A percentile compares a stretch with the other conserved stretches of the same genome.
These are phyloP conservation scores for Sciurus vulgaris DNA, from an alignment of 2,797 vertebrate genomes.

Conservation along the genomic window DNA sequence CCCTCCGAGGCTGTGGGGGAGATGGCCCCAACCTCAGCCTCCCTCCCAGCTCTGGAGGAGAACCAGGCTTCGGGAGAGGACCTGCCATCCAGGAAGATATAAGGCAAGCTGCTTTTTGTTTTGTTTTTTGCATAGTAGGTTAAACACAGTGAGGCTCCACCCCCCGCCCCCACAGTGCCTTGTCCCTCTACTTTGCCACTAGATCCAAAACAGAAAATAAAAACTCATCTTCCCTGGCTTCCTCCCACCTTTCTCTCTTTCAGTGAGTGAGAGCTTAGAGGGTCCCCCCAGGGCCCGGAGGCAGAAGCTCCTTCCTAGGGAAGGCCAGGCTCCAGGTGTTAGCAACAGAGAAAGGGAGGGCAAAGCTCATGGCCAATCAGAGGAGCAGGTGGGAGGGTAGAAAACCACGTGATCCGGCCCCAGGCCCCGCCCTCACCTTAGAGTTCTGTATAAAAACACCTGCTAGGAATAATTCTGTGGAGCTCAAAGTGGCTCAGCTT, in stretches of 20 bases:
- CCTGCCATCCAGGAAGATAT: conserved; percentile 88
- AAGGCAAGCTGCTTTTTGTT: conserved; percentile 90
- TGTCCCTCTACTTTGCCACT: conserved; percentile 83
- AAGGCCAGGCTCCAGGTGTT: background rate
- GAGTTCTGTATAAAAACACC: conserved; percentile 87
- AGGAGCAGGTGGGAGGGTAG: conserved; percentile 81
- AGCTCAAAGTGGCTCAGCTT: conserved; percentile 90
- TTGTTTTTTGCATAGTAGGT: conserved; percentile 95
- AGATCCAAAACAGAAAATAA: conserved; percentile 79
- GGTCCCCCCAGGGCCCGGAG: background rate
- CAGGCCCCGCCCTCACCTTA: conserved; percentile 56
- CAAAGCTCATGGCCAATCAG: conserved; percentile 76
- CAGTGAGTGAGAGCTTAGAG: background rate
- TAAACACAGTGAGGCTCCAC: conserved; percentile 88
- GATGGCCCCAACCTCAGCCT: conserved; percentile 58
- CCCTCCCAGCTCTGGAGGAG: conserved; percentile 76
- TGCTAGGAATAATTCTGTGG: conserved; percentile 87
- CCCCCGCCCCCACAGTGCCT: conserved; percentile 72
- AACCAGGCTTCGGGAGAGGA: conserved; percentile 73
- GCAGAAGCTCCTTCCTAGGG: background rate
- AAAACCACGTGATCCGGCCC: conserved; percentile 61
- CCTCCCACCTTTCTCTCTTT: conserved; percentile 8
- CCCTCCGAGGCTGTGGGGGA: conserved; percentile 72
- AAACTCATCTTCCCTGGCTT: conserved; percentile 67
- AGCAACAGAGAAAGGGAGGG: conserved; percentile 51